phyloP scores from a whole-genome alignment of 2,113 vertebrate genomes.

The Thamnophis sirtalis region DNA sequence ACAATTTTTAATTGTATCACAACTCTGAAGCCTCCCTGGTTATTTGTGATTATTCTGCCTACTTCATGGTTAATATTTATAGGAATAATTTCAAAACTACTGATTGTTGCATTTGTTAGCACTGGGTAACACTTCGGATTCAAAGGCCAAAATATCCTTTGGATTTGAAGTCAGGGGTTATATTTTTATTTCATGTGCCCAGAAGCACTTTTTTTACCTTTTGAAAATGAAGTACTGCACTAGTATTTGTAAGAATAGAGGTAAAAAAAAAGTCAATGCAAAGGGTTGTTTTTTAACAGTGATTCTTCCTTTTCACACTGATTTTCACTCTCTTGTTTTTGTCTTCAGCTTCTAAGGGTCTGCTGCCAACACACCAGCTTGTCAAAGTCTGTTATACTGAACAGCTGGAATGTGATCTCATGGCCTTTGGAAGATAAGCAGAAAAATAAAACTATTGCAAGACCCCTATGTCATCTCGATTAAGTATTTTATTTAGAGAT shows the following conservation, averaged over 20 bases:
- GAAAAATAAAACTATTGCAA: slow-evolving; percentile 4
- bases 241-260: not conserved
- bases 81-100: not conserved
- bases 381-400: not conserved
- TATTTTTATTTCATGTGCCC: not conserved
- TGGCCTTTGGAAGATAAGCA: not conserved
- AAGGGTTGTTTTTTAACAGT: not conserved
- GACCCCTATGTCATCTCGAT: not conserved
- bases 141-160: not conserved
- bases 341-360: not conserved
- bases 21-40: not conserved
- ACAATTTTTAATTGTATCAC: not conserved
- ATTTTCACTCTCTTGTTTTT: not conserved
- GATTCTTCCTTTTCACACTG: not conserved
- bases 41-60: not conserved
- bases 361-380: not conserved
- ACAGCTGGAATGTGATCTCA: not conserved
- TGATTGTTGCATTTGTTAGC: not conserved
- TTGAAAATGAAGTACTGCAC: not conserved
- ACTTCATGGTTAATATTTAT: not conserved
- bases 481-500: slow-evolving; percentile 14
- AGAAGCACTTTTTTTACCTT: not conserved
- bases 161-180: not conserved
- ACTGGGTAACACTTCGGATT: not conserved
- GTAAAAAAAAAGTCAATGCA: not conserved